Base-by-base conservation (phyloP, 92 coral and sea anemone genomes). In the Porites rus region DNA sequence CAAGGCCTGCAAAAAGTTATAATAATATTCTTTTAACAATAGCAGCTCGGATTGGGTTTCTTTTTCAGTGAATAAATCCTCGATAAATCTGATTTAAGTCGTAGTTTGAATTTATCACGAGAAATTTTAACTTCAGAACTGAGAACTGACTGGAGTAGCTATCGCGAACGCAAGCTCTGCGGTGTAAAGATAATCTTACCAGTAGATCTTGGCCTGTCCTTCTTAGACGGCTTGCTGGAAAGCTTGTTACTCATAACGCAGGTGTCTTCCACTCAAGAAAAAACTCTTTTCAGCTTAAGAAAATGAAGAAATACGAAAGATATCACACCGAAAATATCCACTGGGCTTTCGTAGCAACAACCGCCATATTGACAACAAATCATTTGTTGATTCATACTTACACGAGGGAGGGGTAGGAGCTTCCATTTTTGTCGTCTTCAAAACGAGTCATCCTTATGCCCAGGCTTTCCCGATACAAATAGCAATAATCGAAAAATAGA, bases 121-220 rank as follows among this genome's bases (percentile, higher is more conserved):
- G 63, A 51, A 43, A 46, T 25, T 8, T 12, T 10, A 51, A 10
- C 11, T 14, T 51, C 19, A 76, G 16, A n/a, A 31, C 13, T 12
- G 3, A 13, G 50, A 20, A 20, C 73, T 25, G 46, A 38, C 46
- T 13, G 68, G 21, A 77, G 13, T 13, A 13, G 60, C 60, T 2
- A 56, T 56, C 3, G 16, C 11, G 17, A 56, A 10, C 61, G 14
- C 11, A 56, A 56, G 19, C 31, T 38, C 80, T n/a, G 6, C 62
- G 1, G 38, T 18, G 16, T 24, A 25, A 68, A 50, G 13, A 12
- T 51, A 10, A 20, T 4, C 77, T 76, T 50, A 96, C 99, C 99
- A 76, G 99, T 95, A 9, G 99, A 96, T 72, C 89, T 90, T 18
- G 99, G 99, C 4, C 99, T 91, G 85, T 96, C 99, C 78, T 93